These are phyloP conservation scores for Empidonax alnorum DNA, from an alignment of 2,113 vertebrate genomes.

Conservation along the genomic window DNA sequence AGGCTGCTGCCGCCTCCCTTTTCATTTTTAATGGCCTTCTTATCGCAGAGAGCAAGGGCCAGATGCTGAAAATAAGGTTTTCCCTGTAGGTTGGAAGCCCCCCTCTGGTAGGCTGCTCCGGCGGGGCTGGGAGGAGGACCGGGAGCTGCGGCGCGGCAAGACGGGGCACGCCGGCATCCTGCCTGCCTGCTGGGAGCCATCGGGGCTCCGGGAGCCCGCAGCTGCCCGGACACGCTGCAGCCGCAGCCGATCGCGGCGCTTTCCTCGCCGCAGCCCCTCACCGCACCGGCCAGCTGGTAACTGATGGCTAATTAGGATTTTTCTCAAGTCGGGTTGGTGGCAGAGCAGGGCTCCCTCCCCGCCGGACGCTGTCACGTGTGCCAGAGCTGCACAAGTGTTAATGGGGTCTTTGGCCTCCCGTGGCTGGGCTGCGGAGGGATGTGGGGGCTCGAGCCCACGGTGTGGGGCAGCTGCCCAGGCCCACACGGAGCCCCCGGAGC, in stretches of 20 bases:
- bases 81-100: neutral
- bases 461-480: neutral
- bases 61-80: slow-evolving; percentile 66
- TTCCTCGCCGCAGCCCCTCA: slow-evolving; percentile 10
- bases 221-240: slow-evolving; percentile 67
- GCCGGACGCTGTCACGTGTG: accelerated
- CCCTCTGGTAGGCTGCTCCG: neutral
- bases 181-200: neutral
- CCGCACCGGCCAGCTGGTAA: slow-evolving; percentile 70
- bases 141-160: neutral
- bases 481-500: neutral
- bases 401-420: slow-evolving; percentile 49
- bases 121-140: neutral
- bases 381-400: slow-evolving; percentile 24
- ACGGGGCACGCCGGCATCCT: neutral
- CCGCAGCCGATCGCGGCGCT: neutral
- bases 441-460: accelerated
- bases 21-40: slow-evolving; percentile 20
- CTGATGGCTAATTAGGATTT: slow-evolving; percentile 75
- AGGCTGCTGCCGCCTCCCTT: neutral
- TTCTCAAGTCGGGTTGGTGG: slow-evolving; percentile 61
- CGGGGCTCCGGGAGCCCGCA: neutral
- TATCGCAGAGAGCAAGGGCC: neutral
- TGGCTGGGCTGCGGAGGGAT: neutral
- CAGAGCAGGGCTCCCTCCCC: neutral